These are phyloP conservation scores for Melanargia galathea DNA, from an alignment of 2,888 invertebrate genomes.

Conservation along the genomic window DNA sequence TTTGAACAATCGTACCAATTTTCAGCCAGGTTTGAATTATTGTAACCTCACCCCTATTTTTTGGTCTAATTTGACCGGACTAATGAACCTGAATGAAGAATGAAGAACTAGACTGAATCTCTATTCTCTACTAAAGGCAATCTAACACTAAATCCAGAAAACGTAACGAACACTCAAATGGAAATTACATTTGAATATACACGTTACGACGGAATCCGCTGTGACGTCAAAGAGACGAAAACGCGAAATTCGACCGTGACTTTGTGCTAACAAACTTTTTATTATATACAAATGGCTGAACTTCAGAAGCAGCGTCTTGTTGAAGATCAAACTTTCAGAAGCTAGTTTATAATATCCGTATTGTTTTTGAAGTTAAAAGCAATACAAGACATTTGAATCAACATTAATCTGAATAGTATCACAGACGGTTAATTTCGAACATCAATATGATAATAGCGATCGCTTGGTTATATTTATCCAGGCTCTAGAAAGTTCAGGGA, in stretches of 20 bases:
- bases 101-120: too few relatives aligned
- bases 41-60: too few relatives aligned
- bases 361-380: not conserved
- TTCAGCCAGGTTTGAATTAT: too few relatives aligned
- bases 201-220: slow-evolving; percentile 7
- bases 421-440: not conserved
- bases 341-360: not conserved
- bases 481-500: too few relatives aligned
- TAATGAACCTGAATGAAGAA: too few relatives aligned
- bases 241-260: slow-evolving; percentile 12
- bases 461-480: too few relatives aligned
- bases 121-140: not conserved
- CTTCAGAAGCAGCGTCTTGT: not conserved
- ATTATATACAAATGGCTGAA: not conserved
- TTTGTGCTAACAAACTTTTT: slow-evolving; percentile 19
- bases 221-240: slow-evolving; percentile 9
- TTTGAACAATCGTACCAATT: too few relatives aligned
- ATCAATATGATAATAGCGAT: too few relatives aligned
- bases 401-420: not conserved
- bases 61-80: too few relatives aligned
- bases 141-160: not conserved
- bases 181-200: slow-evolving; percentile 1
- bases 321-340: not conserved
- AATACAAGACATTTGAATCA: not conserved
- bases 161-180: not conserved